A percentile compares a stretch with the other conserved stretches of the same genome.
Conservation (phyloP, 1,140 invertebrate genomes). For the Hylyphantes graminicola region DNA sequence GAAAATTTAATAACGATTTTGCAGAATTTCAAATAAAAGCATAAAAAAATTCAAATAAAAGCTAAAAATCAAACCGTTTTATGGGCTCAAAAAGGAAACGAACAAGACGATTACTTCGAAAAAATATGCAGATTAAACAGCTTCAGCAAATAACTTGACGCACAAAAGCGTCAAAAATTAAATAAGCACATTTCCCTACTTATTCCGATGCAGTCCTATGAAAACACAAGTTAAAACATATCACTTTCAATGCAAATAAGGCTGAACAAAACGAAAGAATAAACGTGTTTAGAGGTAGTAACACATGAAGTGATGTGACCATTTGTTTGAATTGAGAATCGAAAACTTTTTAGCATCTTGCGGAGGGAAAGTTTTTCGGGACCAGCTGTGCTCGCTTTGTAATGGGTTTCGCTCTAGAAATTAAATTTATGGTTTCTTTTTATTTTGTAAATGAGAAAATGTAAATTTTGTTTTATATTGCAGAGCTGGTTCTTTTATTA, state of each 20-base stretch:
- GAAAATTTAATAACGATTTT: too few species aligned
- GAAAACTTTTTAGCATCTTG: too few species aligned
- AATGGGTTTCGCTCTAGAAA: too few species aligned
- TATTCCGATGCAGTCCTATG: not conserved
- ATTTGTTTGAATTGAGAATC: not conserved
- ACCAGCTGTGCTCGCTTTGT: too few species aligned
- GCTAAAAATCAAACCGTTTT: too few species aligned
- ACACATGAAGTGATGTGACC: not conserved
- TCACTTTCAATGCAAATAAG: not conserved
- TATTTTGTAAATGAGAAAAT: too few species aligned
- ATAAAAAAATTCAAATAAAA: too few species aligned
- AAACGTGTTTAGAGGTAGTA: not conserved
- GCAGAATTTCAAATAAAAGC: too few species aligned
- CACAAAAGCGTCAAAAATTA: not conserved
- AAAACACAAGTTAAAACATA: not conserved
- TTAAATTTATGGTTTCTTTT: too few species aligned
- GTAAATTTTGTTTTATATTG: too few species aligned
- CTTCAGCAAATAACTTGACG: not conserved
- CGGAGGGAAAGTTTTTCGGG: too few species aligned
- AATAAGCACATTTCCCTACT: not conserved
- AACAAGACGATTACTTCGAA: not conserved
- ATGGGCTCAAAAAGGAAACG: not conserved
- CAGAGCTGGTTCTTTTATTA: too few species aligned
- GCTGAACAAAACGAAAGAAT: not conserved
- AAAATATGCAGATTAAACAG: conserved; percentile 35